These are phyloP conservation scores for Galemys pyrenaicus DNA, from an alignment of 2,113 vertebrate genomes.

Conservation along the genomic window DNA sequence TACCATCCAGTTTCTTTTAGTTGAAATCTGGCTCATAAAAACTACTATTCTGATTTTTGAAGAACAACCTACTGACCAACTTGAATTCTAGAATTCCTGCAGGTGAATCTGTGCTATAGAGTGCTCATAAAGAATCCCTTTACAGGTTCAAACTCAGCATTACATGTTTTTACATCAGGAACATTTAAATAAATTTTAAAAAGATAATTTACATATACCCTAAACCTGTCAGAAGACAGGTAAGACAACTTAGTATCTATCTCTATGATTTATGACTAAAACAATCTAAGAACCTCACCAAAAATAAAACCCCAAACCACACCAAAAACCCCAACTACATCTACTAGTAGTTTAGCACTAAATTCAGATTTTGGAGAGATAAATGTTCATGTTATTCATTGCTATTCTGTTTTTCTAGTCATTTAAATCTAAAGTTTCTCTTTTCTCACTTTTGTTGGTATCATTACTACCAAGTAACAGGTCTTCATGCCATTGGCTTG, in stretches of 20 bases:
- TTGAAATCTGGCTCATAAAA: slow-evolving; percentile 22
- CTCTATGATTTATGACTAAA: neutral
- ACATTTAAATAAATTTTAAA: slow-evolving; percentile 6
- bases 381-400: neutral
- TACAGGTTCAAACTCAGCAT: neutral
- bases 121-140: neutral
- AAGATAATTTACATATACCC: neutral
- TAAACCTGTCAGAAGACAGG: neutral
- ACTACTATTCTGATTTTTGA: slow-evolving; percentile 1
- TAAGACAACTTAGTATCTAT: neutral
- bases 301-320: neutral
- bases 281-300: neutral
- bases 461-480: neutral
- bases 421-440: neutral
- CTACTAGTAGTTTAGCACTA: neutral
- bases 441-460: neutral
- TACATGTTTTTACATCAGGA: neutral
- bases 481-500: neutral
- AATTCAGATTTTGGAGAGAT: neutral
- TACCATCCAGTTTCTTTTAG: neutral
- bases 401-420: neutral
- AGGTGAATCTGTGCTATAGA: neutral
- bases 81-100: neutral
- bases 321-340: neutral
- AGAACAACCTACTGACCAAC: neutral